Evolutionary conservation across 2,888 invertebrate species (phyloP).

Genomic region (Hololepta plana): DNA sequence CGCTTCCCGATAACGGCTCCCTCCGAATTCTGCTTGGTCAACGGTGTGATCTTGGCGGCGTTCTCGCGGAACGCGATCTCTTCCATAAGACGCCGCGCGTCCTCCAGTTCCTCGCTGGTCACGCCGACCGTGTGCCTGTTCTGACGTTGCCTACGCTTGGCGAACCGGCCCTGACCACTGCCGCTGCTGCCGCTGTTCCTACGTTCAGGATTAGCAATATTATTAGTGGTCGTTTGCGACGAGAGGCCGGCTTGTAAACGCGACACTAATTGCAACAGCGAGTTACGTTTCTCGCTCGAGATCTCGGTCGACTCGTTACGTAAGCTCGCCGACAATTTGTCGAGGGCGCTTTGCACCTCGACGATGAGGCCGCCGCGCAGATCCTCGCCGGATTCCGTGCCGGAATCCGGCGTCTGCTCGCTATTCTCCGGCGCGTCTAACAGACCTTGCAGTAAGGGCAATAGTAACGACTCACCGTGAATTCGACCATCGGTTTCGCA

Average conservation of each 20-base stretch:
- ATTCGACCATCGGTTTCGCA: slow-evolving; percentile 21
- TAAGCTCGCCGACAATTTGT: slow-evolving; percentile 24
- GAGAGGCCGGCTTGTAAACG: slow-evolving; percentile 40
- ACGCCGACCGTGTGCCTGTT: slow-evolving; percentile 71
- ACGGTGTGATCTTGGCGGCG: slow-evolving; percentile 12
- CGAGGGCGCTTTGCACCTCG: slow-evolving; percentile 28
- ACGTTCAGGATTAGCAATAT: slow-evolving; percentile 46
- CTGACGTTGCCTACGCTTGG: slow-evolving; percentile 39
- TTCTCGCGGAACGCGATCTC: slow-evolving; percentile 32
- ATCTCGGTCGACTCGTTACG: slow-evolving; percentile 25
- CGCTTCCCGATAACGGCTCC: too few species aligned
- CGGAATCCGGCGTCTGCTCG: slow-evolving; percentile 37
- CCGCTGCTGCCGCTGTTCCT: slow-evolving; percentile 15
- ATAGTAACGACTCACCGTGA: slow-evolving; percentile 60
- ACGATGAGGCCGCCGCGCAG: slow-evolving; percentile 35
- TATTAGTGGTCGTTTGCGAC: not conserved
- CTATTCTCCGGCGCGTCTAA: slow-evolving; percentile 29
- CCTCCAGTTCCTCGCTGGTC: slow-evolving; percentile 60
- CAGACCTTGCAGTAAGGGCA: slow-evolving; percentile 48
- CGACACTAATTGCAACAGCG: slow-evolving; percentile 53
- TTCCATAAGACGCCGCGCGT: slow-evolving; percentile 59
- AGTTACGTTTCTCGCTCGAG: slow-evolving; percentile 54
- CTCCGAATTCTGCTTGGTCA: slow-evolving; percentile 31
- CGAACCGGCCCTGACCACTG: slow-evolving; percentile 23
- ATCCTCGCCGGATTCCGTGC: slow-evolving; percentile 53